These are phyloP conservation scores for Stegodyphus mimosarum DNA, from an alignment of 1,140 invertebrate species.

Conservation along the genomic window DNA sequence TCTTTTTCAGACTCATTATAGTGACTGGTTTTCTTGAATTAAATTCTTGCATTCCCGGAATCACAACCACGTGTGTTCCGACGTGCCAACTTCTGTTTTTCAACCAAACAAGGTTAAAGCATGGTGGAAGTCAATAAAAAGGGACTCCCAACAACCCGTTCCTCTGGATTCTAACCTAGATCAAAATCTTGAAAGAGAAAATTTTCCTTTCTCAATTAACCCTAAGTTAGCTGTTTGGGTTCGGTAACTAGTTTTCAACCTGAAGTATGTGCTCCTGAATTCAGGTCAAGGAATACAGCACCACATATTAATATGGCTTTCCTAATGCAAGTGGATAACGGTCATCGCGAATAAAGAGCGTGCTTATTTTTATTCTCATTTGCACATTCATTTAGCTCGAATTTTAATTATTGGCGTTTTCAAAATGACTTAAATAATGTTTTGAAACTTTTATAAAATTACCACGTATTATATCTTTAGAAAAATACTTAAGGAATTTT, in stretches of 20 bases:
- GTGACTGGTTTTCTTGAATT: too few species aligned
- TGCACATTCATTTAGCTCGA: background rate
- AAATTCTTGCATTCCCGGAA: too few species aligned
- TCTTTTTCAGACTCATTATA: too few species aligned
- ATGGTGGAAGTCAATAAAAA: conserved; percentile 1
- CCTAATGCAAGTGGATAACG: background rate
- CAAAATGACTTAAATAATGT: too few species aligned
- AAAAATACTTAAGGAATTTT: too few species aligned
- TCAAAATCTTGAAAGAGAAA: background rate
- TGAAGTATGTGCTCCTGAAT: conserved; percentile 11
- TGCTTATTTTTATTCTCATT: conserved; percentile 7
- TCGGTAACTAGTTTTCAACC: conserved; percentile 6
- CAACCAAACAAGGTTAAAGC: conserved; percentile 3
- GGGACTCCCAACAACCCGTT: conserved; percentile 6
- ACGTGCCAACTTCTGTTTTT: conserved; percentile 12
- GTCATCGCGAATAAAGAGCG: background rate
- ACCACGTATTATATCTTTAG: too few species aligned
- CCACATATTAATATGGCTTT: conserved; percentile 12
- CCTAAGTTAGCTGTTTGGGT: background rate
- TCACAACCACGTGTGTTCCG: background rate
- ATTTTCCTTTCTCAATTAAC: conserved; percentile 13
- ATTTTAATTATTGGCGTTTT: too few species aligned
- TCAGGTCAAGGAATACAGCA: conserved; percentile 31
- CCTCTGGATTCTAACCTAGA: conserved; percentile 25
- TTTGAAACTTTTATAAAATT: too few species aligned